Evolutionary conservation across 2,888 invertebrate species (phyloP).

Genomic region (Rhaphigaster nebulosa): DNA sequence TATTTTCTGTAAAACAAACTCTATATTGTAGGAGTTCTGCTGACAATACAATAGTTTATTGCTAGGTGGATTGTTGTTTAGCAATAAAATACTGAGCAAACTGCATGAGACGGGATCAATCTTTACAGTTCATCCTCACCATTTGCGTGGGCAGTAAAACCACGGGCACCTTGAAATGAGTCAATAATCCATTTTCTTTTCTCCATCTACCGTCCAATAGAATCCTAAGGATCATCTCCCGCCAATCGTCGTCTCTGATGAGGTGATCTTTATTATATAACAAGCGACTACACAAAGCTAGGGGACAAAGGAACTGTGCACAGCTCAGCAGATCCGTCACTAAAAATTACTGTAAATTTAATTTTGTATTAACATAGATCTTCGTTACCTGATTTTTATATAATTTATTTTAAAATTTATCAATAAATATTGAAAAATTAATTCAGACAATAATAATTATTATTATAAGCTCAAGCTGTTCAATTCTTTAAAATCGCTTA

Average conservation of each 20-base stretch:
- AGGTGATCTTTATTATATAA: not conserved
- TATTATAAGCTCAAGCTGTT: too few relatives aligned
- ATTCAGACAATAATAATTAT: too few relatives aligned
- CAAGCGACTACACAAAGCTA: not conserved
- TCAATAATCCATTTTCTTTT: conserved; percentile 42
- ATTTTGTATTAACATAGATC: not conserved
- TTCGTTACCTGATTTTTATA: too few relatives aligned
- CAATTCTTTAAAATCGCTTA: too few relatives aligned
- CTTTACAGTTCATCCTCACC: not conserved
- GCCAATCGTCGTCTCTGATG: not conserved
- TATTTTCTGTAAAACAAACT: not conserved
- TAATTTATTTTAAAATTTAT: too few relatives aligned
- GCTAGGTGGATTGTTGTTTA: not conserved
- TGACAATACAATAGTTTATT: not conserved
- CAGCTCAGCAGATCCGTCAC: not conserved
- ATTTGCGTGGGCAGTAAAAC: conserved; percentile 24
- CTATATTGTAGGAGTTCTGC: not conserved
- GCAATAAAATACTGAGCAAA: not conserved
- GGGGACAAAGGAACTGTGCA: too few relatives aligned
- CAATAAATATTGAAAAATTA: too few relatives aligned
- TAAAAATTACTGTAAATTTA: not conserved
- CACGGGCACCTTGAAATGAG: conserved; percentile 30
- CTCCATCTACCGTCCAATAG: conserved; percentile 24
- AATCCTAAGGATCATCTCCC: not conserved
- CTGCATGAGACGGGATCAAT: not conserved